phyloP scores from a whole-genome alignment of 2,797 vertebrate species.

The Rhinophrynus dorsalis region DNA sequence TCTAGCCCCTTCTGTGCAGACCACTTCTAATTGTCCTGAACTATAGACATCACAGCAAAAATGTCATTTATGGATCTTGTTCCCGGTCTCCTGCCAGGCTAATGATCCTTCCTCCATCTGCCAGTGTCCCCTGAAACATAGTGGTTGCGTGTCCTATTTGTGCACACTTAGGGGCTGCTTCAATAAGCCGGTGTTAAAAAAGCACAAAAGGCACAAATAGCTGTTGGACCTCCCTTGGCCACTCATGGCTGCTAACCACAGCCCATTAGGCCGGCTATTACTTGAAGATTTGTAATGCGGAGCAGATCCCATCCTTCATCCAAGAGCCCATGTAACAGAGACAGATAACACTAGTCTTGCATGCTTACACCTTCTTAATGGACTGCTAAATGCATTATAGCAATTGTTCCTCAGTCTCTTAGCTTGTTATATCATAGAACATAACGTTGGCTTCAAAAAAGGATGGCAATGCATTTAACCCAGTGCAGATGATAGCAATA shows the following conservation, averaged over 20 bases:
- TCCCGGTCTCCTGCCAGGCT: slow-evolving; percentile 10
- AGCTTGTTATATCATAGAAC: not conserved
- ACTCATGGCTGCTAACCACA: slow-evolving; percentile 6
- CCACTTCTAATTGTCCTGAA: not conserved
- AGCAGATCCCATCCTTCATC: slow-evolving; percentile 20
- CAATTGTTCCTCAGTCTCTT: slow-evolving; percentile 10
- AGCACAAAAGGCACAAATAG: slow-evolving; percentile 5
- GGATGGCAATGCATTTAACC: no score
- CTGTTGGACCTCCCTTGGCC: not conserved
- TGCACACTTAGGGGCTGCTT: not conserved
- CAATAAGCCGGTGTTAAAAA: not conserved
- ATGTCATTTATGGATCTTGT: slow-evolving; percentile 5
- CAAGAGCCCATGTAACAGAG: slow-evolving; percentile 9
- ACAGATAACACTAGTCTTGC: not conserved
- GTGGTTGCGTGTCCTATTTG: slow-evolving; percentile 14
- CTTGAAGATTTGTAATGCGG: slow-evolving; percentile 9
- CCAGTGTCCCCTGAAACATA: slow-evolving; percentile 21
- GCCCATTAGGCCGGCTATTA: slow-evolving; percentile 20
- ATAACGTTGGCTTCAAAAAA: no score
- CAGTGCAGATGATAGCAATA: no score
- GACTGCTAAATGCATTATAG: slow-evolving; percentile 18
- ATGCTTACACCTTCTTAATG: slow-evolving; percentile 25
- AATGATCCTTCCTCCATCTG: slow-evolving; percentile 34
- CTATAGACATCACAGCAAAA: not conserved
- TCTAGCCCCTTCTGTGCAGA: not conserved